Base-by-base conservation (phyloP, 2,797 vertebrate species). In the Selene dorsalis region DNA sequence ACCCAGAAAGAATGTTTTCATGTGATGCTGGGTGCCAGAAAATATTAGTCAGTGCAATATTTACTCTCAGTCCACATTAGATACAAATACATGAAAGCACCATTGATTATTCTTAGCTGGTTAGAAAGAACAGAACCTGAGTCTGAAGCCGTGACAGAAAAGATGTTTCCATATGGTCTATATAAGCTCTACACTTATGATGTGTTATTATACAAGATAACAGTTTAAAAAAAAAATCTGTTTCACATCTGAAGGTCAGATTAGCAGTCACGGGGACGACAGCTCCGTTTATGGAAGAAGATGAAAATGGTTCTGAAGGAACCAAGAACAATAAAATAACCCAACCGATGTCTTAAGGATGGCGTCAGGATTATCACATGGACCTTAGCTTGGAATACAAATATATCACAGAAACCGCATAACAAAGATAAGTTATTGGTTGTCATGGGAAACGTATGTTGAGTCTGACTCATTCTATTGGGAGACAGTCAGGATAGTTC, bases 21-120 rank as follows among this genome's bases (percentile, higher is more conserved):
- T 68, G 62, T 58, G n/a, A 30, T 62, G 65, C 43, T 64, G 61
- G 47, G 50, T 78, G 24, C 30, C 55, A 70, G 45, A 47, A 84
- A 73, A 80, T 76, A 78, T 71, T 64, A 71, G 39, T 60, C 32
- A 43, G 39, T 57, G n/a, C 1, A 52, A 69, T 47, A 66, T 81
- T 48, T 71, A 35, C 41, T 55, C 52, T 64, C 7, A 24, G 41
- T 47, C 22, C 57, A 68, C 43, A 65, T 65, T n/a, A 6, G 30
- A 4, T 17, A 55, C 45, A 58, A 48, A 60, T 2, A 53, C 22
- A 30, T 18, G 3, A 63, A 56, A 47, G 0, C 48, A 65, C 1
- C 16, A 17, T 2, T 18, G 9, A 57, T 30, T 12, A 18, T 4
- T 53, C 62, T 10, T 41, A 41, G 41, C 13, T 41, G 7, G 47